Conservation (phyloP, 2,113 vertebrate genomes). For the Dicentrarchus labrax region DNA sequence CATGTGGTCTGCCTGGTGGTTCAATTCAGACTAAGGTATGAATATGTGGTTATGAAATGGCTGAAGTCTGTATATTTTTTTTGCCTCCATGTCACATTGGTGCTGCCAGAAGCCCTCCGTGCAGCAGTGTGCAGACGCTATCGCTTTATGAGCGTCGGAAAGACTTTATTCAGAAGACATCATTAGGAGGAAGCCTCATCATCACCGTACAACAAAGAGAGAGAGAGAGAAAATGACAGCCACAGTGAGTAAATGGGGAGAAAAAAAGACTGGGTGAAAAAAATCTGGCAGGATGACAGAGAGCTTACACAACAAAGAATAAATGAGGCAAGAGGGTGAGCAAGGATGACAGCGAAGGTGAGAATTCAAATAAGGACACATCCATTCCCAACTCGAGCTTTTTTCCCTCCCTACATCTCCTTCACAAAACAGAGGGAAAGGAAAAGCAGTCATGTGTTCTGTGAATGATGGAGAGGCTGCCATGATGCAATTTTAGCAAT, state of each 20-base stretch:
- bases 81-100: background rate
- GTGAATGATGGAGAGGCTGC: slow-evolving; percentile 56
- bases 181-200: slow-evolving; percentile 29
- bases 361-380: slow-evolving; percentile 37
- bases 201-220: slow-evolving; percentile 2
- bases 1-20: background rate
- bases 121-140: background rate
- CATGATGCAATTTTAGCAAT: slow-evolving; percentile 49
- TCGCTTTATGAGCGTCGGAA: background rate
- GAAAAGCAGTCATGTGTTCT: slow-evolving; percentile 13
- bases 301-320: slow-evolving; percentile 1
- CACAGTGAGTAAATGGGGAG: background rate
- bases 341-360: slow-evolving; percentile 5
- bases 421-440: background rate
- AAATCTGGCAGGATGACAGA: background rate
- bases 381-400: background rate
- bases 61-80: background rate
- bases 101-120: background rate
- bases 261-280: background rate
- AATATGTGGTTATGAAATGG: background rate
- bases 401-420: background rate
- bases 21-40: background rate
- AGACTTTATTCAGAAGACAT: slow-evolving; percentile 28
- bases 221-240: background rate
- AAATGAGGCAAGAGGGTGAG: slow-evolving; percentile 2